These are phyloP conservation scores for Salmo trutta DNA, from an alignment of 2,797 vertebrate genomes.

Conservation along the genomic window DNA sequence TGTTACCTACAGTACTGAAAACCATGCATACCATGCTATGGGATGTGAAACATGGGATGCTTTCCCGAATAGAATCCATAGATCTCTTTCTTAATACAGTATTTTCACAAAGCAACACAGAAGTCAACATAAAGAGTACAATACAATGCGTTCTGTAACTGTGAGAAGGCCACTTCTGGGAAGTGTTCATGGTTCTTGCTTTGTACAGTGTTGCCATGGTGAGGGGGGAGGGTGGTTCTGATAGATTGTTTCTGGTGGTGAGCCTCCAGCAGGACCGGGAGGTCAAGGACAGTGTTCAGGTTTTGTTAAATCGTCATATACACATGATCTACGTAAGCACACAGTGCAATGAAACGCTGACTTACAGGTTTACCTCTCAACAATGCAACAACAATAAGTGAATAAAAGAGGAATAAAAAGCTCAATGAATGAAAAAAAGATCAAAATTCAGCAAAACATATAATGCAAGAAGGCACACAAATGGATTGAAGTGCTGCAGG, in stretches of 20 bases:
- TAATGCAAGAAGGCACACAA: too few relatives aligned
- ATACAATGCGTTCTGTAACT: neutral
- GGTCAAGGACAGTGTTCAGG: neutral
- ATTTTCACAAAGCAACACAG: neutral
- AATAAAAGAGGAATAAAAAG: too few relatives aligned
- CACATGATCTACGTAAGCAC: too few relatives aligned
- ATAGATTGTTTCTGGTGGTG: neutral
- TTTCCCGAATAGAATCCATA: neutral
- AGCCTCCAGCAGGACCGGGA: neutral
- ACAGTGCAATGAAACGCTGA: neutral
- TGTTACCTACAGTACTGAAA: neutral
- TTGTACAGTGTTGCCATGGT: neutral
- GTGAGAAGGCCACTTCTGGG: neutral
- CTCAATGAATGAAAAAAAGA: too few relatives aligned
- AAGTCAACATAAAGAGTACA: neutral
- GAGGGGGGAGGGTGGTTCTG: neutral
- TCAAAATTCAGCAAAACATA: too few relatives aligned
- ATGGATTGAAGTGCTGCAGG: too few relatives aligned
- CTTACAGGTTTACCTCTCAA: neutral
- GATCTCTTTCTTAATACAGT: neutral
- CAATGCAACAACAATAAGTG: too few relatives aligned
- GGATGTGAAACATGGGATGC: neutral
- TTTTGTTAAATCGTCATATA: neutral
- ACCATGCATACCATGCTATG: neutral
- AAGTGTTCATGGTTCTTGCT: neutral